Base-by-base conservation (phyloP, 2,113 vertebrate species). In the Rhinolophus sinicus region DNA sequence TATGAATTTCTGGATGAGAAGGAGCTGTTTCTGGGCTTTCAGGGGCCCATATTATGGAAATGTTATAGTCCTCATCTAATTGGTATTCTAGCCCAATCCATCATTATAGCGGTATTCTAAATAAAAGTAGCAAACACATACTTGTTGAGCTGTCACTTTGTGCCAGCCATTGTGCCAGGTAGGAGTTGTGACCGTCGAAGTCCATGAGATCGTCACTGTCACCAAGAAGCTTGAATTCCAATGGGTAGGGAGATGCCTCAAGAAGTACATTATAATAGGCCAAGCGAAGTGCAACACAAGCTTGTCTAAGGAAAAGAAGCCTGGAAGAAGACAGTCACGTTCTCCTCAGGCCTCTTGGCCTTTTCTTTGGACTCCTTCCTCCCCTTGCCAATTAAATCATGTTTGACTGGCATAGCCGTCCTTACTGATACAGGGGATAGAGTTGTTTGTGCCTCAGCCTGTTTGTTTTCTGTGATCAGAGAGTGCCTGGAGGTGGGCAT, bases 401-500 rank as follows among this genome's bases (percentile, higher is more conserved):
- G 28, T 52, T 13, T 82, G 30, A 7, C 22, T 82, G n/a, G 26
- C 22, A 47, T 40, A 15, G 13, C 30, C 83, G 7, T 13, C 3
- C 13, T 65, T 13, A 4, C 10, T 65, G 19, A 35, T 47, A 15
- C 12, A 44, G 30, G 50, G 9, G 12, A 83, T 60, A 44, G 58
- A 78, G n/a, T 60, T 67, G 38, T 65, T 54, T 70, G 62, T 88
- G 62, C 56, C 35, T 64, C 58, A 65, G 67, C 4, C 24, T 87
- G 38, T 89, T 94, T 90, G 30, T 81, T 90, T 90, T 96, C 77
- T 91, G 1, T 86, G 44, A 86, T 95, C 14, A 47, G 56, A 86
- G 22, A n/a, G 14, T 83, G 47, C 13, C 18, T 50, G n/a, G 40
- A 90, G 33, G 26, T 18, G 11, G 70, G n/a, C 52, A 65, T 52